phyloP scores from a whole-genome alignment of 2,113 vertebrate genomes.

The Symphodus melops region DNA sequence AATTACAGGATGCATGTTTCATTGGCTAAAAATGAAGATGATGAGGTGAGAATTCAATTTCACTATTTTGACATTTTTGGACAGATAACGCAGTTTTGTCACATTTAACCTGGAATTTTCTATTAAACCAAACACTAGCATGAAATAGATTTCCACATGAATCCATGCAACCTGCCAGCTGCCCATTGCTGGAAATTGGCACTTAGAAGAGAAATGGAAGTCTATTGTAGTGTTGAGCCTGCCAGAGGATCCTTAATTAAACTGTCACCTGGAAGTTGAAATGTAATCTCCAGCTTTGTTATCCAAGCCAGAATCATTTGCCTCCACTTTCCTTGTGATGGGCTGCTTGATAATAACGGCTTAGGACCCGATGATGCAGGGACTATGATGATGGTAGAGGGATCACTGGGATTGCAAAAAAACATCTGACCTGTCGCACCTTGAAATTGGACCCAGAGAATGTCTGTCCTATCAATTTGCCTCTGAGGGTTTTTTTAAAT shows the following conservation, averaged over 20 bases:
- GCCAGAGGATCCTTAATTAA: slow-evolving; percentile 85
- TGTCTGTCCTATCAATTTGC: slow-evolving; percentile 6
- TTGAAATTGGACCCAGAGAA: slow-evolving; percentile 57
- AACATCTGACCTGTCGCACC: slow-evolving; percentile 50
- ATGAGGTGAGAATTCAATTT: slow-evolving; percentile 71
- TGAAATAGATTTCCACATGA: slow-evolving; percentile 84
- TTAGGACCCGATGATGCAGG: slow-evolving; percentile 57
- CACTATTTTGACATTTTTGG: slow-evolving; percentile 63
- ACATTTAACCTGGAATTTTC: slow-evolving; percentile 79
- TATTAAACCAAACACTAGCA: slow-evolving; percentile 80
- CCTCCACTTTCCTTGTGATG: slow-evolving; percentile 73
- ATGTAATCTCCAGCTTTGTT: slow-evolving; percentile 82
- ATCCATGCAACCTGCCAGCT: slow-evolving; percentile 81
- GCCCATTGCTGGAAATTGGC: slow-evolving; percentile 80
- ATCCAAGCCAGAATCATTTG: slow-evolving; percentile 81
- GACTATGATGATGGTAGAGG: slow-evolving; percentile 56
- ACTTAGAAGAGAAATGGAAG: slow-evolving; percentile 82
- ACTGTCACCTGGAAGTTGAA: slow-evolving; percentile 84
- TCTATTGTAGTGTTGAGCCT: slow-evolving; percentile 82
- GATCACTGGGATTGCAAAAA: slow-evolving; percentile 53
- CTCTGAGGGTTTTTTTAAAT: neutral
- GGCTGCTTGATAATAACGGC: slow-evolving; percentile 71
- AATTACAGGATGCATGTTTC: slow-evolving; percentile 24
- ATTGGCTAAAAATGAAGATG: slow-evolving; percentile 54
- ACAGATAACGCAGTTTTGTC: slow-evolving; percentile 73